A percentile compares a stretch with the other conserved stretches of the same genome.
These are phyloP conservation scores for Myotis daubentonii DNA, from an alignment of 2,797 vertebrate genomes.

Conservation along the genomic window DNA sequence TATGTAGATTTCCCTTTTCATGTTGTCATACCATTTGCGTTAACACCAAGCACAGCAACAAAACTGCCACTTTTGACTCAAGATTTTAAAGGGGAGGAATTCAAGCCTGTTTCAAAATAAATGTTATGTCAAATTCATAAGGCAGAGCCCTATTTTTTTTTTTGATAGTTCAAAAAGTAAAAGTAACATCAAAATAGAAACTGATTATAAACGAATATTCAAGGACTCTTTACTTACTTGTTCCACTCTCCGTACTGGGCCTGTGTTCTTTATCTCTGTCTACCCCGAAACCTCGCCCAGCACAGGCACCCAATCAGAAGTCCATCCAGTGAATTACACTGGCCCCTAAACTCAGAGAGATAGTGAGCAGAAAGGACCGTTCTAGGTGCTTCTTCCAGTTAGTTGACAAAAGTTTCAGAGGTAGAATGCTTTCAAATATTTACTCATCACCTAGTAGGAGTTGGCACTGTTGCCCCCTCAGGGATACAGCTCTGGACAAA, in stretches of 20 bases:
- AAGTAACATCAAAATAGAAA: background rate
- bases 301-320: background rate
- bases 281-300: background rate
- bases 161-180: slow-evolving; percentile 9
- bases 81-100: background rate
- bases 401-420: background rate
- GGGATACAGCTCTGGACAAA: background rate
- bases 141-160: background rate
- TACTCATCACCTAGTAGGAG: background rate
- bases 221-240: background rate
- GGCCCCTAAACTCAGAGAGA: background rate
- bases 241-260: background rate
- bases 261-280: background rate
- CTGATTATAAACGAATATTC: background rate
- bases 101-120: slow-evolving; percentile 33
- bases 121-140: background rate
- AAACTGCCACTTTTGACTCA: background rate
- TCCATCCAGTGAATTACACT: background rate
- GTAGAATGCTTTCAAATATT: background rate
- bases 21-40: background rate
- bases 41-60: background rate
- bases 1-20: background rate
- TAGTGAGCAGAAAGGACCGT: background rate
- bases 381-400: background rate
- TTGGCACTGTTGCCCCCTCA: background rate